Percentiles rank a stretch among this genome's conserved stretches.
phyloP scores from a whole-genome alignment of 2,797 vertebrate genomes.

The Cetoscarus ocellatus region DNA sequence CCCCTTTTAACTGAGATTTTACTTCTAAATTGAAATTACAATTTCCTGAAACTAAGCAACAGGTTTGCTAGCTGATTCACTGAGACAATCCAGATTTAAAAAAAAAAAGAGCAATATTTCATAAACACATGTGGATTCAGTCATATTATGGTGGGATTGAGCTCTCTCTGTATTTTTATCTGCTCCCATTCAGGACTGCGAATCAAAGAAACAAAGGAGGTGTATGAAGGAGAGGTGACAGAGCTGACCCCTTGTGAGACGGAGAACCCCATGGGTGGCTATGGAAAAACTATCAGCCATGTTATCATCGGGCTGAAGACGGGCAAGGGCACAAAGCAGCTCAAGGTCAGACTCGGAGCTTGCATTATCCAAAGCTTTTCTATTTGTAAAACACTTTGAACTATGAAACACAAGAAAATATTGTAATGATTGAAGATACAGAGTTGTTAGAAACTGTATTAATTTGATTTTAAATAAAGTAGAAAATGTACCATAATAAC shows the following conservation, averaged over 20 bases:
- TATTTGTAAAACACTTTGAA: neutral
- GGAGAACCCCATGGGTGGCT: conserved; percentile 98
- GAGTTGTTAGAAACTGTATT: neutral
- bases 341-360: conserved; percentile 87
- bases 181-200: conserved; percentile 87
- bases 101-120: no score
- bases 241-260: conserved; percentile 98
- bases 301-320: conserved; percentile 98
- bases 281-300: conserved; percentile 98
- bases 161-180: conserved; percentile 29
- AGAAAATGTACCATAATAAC: neutral
- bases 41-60: no score
- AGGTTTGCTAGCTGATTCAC: no score
- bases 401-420: neutral
- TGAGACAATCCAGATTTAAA: no score
- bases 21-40: no score
- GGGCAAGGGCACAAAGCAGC: conserved; percentile 97
- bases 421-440: neutral
- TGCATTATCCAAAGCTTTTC: neutral
- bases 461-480: neutral
- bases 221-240: conserved; percentile 99
- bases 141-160: conserved; percentile 21
- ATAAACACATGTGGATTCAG: no score
- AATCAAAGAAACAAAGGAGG: conserved; percentile 99
- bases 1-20: no score